Base-by-base conservation (phyloP, 1,140 invertebrate species). In the Drosophila bifasciata region DNA sequence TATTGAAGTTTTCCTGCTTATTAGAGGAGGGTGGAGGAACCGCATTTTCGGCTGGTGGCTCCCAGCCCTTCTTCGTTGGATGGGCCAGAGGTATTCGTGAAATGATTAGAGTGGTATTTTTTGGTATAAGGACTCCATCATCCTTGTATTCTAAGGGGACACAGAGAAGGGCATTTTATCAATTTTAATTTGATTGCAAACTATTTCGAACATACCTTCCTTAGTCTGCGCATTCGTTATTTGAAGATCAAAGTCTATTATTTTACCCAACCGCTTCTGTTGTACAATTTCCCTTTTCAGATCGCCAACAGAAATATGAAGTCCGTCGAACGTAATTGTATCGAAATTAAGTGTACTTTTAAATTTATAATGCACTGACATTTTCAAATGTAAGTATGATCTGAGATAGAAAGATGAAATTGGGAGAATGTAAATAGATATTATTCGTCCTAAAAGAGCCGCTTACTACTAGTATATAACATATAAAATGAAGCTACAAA, bases 341-440 rank as follows among this genome's bases (percentile, higher is more conserved):
- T 99, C 97, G 93, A 96, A 98, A 90, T 98, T 96, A 79, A 98
- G 93, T 50, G 97, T 96, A 81, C 97, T 98, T 93, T 99, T 99
- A 91, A 99, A 99, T 93, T 99, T 99, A 92, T 99, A 99, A 92
- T 99, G 98, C 62, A 99, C 97, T 81, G 97, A 99, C 96, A 98
- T 98, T 48, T 73, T 85, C 23, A 41, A 41, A 19, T 16, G 28
- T 21, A n/a, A 16, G 1, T 8, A 36, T n/a, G 15, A 55, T 41
- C 67, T 72, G 57, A 11, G 43, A 23, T 7, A 57, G 3, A 59
- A 43, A 75, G 19, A 67, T 52, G 15, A 39, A 28, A 16, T 8
- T 23, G n/a, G n/a, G 17, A 19, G 43, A 53, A 63, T 66, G 21
- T 40, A 1, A 36, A 36, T 28, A 28, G 8, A 28, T 13, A 5